Base-by-base conservation (phyloP, 2,113 vertebrate species). In the Rhea pennata region DNA sequence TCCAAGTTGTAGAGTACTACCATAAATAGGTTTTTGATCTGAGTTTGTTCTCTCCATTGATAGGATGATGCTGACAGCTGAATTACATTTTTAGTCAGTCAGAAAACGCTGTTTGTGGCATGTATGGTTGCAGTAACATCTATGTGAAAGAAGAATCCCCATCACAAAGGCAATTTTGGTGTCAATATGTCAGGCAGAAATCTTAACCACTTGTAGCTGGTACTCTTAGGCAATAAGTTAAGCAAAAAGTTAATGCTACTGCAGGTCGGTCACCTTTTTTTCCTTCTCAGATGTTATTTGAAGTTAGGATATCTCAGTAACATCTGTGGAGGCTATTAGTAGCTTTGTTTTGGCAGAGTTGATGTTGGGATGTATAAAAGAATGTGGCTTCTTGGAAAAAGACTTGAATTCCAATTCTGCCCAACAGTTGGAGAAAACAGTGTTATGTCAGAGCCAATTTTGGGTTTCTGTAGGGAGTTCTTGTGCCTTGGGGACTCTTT, bases 401-500 rank as follows among this genome's bases (percentile, higher is more conserved):
- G 80, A 79, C 15, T 42, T 2, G 83, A 64, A 48, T 84, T 71
- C 76, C 73, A 88, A 56, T 69, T 20, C 80, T 21, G 36, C 78
- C 83, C 44, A 40, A 59, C 42, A 9, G 51, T 61, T 89, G 87
- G 58, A 73, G 48, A 72, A 84, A 89, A 89, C 89, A 90, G 20
- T 16, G 1, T 69, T 58, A 24, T 46, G 44, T 94, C 88, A 88
- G 90, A 93, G 95, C 26, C 1, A 10, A 6, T 21, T 82, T 17
- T 13, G 88, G 44, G 87, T 72, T 94, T 87, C 89, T 95, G 72
- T 27, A 31, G 85, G 84, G 93, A 89, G 66, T 10, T 91, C 77
- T 79, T 56, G 77, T 48, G 89, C 93, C 93, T 74, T 0, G 0
- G 87, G 93, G 94, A 8, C 59, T 21, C 73, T 0, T 11, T 12